phyloP scores from a whole-genome alignment of 1,140 invertebrate genomes.

The Pectinophora gossypiella region DNA sequence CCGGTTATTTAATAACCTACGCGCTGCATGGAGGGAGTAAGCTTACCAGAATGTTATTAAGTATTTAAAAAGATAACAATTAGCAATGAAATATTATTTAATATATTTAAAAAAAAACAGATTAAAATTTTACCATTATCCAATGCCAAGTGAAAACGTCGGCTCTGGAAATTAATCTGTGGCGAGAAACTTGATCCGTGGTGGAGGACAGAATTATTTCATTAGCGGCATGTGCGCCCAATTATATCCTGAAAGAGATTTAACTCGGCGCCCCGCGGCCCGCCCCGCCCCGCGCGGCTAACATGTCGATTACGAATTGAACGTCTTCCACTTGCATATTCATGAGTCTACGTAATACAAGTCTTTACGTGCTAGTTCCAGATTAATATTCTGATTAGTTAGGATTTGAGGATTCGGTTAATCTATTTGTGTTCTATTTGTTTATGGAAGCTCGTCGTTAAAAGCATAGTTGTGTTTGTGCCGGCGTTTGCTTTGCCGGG shows the following conservation, averaged over 20 bases:
- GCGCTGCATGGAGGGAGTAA: too few relatives aligned
- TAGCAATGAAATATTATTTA: too few relatives aligned
- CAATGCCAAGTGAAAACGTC: too few relatives aligned
- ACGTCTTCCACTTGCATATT: slow-evolving; percentile 22
- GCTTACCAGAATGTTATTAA: too few relatives aligned
- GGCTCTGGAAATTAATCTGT: background rate
- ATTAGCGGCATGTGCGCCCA: slow-evolving; percentile 34
- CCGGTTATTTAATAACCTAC: too few relatives aligned
- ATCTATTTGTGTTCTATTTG: slow-evolving; percentile 2
- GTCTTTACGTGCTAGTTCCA: slow-evolving; percentile 12
- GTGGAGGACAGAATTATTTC: slow-evolving; percentile 31
- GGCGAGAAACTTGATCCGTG: slow-evolving; percentile 24
- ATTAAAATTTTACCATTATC: too few relatives aligned
- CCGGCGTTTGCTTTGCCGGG: too few relatives aligned
- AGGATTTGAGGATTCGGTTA: background rate
- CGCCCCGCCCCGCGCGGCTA: too few relatives aligned
- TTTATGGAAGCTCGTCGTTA: background rate
- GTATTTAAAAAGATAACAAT: too few relatives aligned
- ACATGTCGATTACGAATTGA: slow-evolving; percentile 13
- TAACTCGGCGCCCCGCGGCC: too few relatives aligned
- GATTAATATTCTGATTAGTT: slow-evolving; percentile 32
- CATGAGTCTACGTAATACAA: slow-evolving; percentile 25
- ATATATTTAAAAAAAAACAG: too few relatives aligned
- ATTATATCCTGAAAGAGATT: slow-evolving; percentile 31
- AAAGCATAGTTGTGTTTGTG: background rate